These are phyloP conservation scores for Heterotilapia buettikoferi DNA, from an alignment of 2,113 vertebrate genomes.

Conservation along the genomic window DNA sequence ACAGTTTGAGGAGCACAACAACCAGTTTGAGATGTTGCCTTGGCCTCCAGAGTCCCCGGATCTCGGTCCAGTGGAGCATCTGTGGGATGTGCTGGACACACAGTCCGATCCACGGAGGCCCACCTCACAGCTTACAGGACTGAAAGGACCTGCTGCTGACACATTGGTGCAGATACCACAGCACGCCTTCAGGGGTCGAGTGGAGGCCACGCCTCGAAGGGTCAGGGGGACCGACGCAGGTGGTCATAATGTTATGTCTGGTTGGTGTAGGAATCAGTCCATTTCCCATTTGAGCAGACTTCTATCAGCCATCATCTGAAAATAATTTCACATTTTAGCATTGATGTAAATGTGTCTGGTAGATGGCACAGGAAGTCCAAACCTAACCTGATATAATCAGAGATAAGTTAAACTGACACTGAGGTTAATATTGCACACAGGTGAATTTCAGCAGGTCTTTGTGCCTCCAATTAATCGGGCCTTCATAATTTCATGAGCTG, in stretches of 20 bases:
- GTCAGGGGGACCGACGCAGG: rapidly evolving
- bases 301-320: not conserved
- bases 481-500: not conserved
- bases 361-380: not conserved
- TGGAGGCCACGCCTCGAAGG: rapidly evolving
- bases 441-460: not conserved
- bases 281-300: not conserved
- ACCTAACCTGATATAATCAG: not conserved
- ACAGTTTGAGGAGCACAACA: not conserved
- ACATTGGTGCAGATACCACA: not conserved
- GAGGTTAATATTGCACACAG: not conserved
- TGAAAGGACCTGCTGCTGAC: not conserved
- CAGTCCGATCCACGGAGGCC: rapidly evolving
- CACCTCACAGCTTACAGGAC: not conserved
- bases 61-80: not conserved
- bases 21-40: rapidly evolving
- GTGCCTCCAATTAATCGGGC: not conserved
- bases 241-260: not conserved
- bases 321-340: not conserved
- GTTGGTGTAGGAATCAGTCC: not conserved
- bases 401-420: not conserved
- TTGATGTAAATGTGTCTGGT: not conserved
- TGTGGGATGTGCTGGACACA: rapidly evolving
- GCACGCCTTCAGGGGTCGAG: not conserved
- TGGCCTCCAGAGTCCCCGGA: rapidly evolving